A percentile compares a stretch with the other conserved stretches of the same genome.
phyloP scores from a whole-genome alignment of 2,888 invertebrate species.

The Stegophylla sp. region DNA sequence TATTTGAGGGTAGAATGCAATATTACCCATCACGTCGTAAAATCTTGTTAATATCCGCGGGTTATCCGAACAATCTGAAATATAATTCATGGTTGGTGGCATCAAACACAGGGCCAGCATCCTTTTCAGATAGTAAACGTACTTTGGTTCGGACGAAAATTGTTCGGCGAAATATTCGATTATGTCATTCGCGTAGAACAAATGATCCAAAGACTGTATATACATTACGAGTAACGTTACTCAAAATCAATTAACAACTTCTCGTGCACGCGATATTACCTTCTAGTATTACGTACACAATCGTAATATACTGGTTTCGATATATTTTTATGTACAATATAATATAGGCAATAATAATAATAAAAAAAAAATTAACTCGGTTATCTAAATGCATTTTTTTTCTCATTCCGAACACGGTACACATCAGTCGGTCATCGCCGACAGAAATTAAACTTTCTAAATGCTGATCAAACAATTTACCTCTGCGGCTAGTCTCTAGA shows the following conservation, averaged over 20 bases:
- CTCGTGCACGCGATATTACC: too few relatives aligned
- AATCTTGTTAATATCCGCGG: constrained; percentile 12
- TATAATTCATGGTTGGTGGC: constrained; percentile 6
- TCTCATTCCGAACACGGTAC: neutral
- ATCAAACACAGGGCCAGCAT: constrained; percentile 31
- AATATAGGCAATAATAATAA: neutral
- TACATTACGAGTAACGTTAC: neutral
- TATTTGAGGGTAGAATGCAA: too few relatives aligned
- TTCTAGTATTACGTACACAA: too few relatives aligned
- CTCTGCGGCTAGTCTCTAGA: too few relatives aligned
- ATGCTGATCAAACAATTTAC: too few relatives aligned
- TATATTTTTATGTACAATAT: too few relatives aligned
- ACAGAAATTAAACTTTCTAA: too few relatives aligned
- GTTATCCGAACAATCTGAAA: neutral
- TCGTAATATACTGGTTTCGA: too few relatives aligned
- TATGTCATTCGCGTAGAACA: constrained; percentile 31
- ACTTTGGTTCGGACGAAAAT: constrained; percentile 3
- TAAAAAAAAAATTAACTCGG: too few relatives aligned
- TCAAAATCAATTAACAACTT: neutral
- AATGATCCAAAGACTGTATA: constrained; percentile 36
- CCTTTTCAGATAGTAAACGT: constrained; percentile 6
- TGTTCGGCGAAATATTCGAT: constrained; percentile 34
- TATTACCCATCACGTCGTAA: constrained; percentile 32
- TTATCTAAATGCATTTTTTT: neutral
- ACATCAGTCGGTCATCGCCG: too few relatives aligned